Percentiles rank a stretch among this genome's conserved stretches.
phyloP scores from a whole-genome alignment of 2,888 invertebrate species.

The Drosophila borborema region DNA sequence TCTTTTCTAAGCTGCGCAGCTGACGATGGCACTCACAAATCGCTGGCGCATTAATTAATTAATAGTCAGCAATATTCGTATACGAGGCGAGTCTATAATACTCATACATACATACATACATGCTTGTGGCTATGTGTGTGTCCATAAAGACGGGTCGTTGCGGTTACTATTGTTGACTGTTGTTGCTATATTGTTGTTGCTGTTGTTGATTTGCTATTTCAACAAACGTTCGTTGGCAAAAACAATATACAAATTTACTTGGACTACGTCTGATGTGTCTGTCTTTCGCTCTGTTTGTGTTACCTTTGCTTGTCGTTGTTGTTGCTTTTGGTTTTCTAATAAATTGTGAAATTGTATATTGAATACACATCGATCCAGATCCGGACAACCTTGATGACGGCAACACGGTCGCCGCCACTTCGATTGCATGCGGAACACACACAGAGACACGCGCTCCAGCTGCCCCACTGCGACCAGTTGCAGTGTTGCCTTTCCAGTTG shows the following conservation, averaged over 20 bases:
- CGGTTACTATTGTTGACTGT: constrained; percentile 21
- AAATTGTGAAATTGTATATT: constrained; percentile 60
- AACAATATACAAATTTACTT: constrained; percentile 50
- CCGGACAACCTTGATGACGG: constrained; percentile 45
- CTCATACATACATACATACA: background rate
- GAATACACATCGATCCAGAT: constrained; percentile 38
- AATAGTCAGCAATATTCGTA: constrained; percentile 46
- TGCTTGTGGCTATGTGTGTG: background rate
- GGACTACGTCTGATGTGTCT: constrained; percentile 23
- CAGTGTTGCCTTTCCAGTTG: constrained; percentile 27
- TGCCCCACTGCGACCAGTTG: constrained; percentile 28
- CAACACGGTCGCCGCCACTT: constrained; percentile 22
- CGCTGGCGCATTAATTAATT: constrained; percentile 69
- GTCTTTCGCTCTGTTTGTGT: constrained; percentile 16
- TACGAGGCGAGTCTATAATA: constrained; percentile 7
- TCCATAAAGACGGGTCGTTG: constrained; percentile 19
- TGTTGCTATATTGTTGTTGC: background rate
- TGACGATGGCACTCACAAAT: constrained; percentile 44
- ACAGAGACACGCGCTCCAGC: constrained; percentile 8
- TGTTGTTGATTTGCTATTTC: constrained; percentile 28
- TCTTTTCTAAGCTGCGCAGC: constrained; percentile 15
- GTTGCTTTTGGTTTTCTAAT: constrained; percentile 42
- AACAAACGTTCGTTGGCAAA: constrained; percentile 30
- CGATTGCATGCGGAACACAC: constrained; percentile 65
- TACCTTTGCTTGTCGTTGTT: constrained; percentile 12